Base-by-base conservation (phyloP, 2,113 vertebrate species). In the Rhea americana region DNA sequence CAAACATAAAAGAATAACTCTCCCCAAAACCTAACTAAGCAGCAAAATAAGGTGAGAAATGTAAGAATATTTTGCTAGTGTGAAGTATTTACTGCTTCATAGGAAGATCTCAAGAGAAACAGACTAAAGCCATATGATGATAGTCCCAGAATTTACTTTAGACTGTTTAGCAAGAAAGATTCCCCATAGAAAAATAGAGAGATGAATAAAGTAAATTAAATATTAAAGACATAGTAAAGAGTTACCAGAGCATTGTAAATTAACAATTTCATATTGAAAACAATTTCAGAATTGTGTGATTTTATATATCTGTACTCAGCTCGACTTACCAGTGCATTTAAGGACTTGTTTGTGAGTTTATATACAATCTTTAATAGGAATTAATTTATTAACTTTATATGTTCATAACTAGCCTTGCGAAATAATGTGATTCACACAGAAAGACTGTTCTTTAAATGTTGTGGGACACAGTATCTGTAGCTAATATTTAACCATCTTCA, bases 41-140 rank as follows among this genome's bases (percentile, higher is more conserved):
- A 83, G 53, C 5, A 73, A 91, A 97, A 94, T 91, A 87, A 86
- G 32, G 28, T 87, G 81, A 90, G 39, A 82, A 82, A 43, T 5
- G 2, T 35, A 89, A 32, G 37, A 94, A 73, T 91, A 89, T 81
- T 90, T 91, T 94, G 58, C 82, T 91, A 16, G 56, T 83, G 37
- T 94, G 79, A 59, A 67, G 10, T 90, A 90, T 92, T 96, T 96
- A 53, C 71, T 82, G 24, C 47, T 95, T 95, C 88, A 74, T 53
- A 56, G 53, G 30, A 91, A 90, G 79, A 61, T 91, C 78, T 95
- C 59, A 62, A 19, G 62, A 95, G 85, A 93, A 89, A 9, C 28
- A 89, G 41, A 75, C 24, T 82, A 68, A 87, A 95, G 59, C 1
- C 5, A 48, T 81, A 51, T 48, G 26, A 78, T 73, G 35, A 72